phyloP scores from a whole-genome alignment of 2,113 vertebrate genomes.

The Sylvietta virens region DNA sequence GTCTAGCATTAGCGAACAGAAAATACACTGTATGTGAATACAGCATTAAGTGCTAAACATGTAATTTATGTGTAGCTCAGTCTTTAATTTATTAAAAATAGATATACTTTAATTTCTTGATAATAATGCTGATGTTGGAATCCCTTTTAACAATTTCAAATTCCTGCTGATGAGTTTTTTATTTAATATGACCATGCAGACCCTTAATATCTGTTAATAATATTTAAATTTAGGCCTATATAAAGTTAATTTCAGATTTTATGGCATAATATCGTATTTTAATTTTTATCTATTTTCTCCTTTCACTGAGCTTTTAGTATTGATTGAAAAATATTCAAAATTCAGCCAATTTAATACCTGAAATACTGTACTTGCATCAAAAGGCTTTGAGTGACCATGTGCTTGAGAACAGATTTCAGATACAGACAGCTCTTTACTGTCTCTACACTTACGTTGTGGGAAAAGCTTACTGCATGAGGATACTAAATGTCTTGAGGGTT shows the following conservation, averaged over 20 bases:
- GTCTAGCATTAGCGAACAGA: conserved; percentile 21
- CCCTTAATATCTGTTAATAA: not conserved
- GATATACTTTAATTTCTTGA: not conserved
- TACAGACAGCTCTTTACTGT: not conserved
- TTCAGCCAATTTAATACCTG: not conserved
- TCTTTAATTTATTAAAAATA: conserved; percentile 18
- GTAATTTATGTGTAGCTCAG: not conserved
- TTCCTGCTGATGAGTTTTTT: not conserved
- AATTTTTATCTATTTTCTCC: not conserved
- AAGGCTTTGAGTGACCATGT: not conserved
- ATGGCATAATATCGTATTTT: not conserved
- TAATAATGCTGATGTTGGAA: not conserved
- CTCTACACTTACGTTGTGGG: not conserved
- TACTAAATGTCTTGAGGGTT: conserved; percentile 13
- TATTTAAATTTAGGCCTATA: not conserved
- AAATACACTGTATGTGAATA: conserved; percentile 28
- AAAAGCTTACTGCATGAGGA: not conserved
- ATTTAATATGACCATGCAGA: not conserved
- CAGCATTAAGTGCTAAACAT: conserved; percentile 16
- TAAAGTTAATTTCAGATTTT: conserved; percentile 1
- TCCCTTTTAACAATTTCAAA: not conserved
- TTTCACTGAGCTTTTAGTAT: not conserved
- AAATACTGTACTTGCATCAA: not conserved
- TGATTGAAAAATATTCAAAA: conserved; percentile 16
- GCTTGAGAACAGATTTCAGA: conserved; percentile 17